Base-by-base conservation (phyloP, 1,140 invertebrate species). In the Drosophila ogumai region DNA sequence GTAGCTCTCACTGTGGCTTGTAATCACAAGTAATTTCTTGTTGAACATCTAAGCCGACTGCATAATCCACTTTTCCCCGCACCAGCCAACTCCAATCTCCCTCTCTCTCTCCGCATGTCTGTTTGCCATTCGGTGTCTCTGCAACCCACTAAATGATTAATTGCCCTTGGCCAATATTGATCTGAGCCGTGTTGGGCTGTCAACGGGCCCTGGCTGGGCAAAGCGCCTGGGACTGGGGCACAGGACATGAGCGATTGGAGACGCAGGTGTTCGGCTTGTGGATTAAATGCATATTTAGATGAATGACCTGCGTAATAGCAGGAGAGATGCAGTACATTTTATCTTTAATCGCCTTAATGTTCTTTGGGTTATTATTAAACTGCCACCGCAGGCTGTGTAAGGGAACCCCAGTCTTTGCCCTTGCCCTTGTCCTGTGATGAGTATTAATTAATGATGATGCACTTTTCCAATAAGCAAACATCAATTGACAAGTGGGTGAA, bases 21-120 rank as follows among this genome's bases (percentile, higher is more conserved):
- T 73, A 71, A 72, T 50, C 69, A 58, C 52, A 50, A 59, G 69
- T 73, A 72, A 72, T 72, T 73, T 57, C 56, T 63, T 74, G 57
- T 74, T 50, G 49, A 41, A 75, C 72, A 75, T 75, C 46, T 69
- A 74, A 68, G 69, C 61, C 58, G 76, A 75, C 81, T 81, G 82
- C 73, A 85, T 85, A 85, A 82, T 76, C 76, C 58, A 80, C 57
- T 76, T 46, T 63, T 41, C 3, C 34, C 28, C 12, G 31, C 19
- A 19, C 50, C 34, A 12, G n/a, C 50, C 34, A 13, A 13, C 65
- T 57, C 50, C 50, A 1, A 6, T 41, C 12, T 15, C 17, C 9
- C 13, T 1, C 13, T n/a, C 25, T n/a, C 25, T 13, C 12, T 25
- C 6, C 5, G 10, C 58, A 0, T 52, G 31, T 15, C 46, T 28